Percentiles rank a stretch among this genome's conserved stretches.
phyloP scores from a whole-genome alignment of 2,888 invertebrate genomes.

The Tribolium freemani region DNA sequence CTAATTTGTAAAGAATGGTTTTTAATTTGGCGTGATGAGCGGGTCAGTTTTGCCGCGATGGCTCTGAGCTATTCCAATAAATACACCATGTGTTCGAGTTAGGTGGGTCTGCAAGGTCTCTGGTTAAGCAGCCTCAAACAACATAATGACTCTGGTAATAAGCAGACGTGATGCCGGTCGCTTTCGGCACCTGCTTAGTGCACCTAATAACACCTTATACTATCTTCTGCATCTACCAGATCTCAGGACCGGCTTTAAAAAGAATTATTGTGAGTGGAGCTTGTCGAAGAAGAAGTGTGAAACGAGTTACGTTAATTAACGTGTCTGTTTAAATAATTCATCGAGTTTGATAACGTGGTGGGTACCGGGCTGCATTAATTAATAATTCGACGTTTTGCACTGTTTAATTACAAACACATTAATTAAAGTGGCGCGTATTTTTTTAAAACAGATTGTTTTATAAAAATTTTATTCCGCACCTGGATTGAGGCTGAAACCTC shows the following conservation, averaged over 20 bases:
- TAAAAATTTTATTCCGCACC: constrained; percentile 22
- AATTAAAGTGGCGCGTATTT: not conserved
- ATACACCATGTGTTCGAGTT: constrained; percentile 31
- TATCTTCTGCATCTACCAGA: constrained; percentile 51
- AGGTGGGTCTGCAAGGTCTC: constrained; percentile 47
- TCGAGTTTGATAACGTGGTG: not conserved
- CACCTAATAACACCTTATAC: constrained; percentile 66
- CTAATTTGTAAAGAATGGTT: constrained; percentile 28
- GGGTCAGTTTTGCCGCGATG: constrained; percentile 29
- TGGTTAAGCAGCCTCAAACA: constrained; percentile 64
- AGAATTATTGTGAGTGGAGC: not conserved
- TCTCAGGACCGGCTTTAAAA: constrained; percentile 39
- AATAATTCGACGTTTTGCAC: not conserved
- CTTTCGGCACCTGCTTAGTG: constrained; percentile 69
- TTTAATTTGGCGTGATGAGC: constrained; percentile 36
- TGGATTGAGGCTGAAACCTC: constrained; percentile 9
- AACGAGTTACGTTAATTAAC: not conserved
- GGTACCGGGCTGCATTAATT: not conserved
- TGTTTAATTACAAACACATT: constrained; percentile 29
- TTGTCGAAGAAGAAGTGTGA: not conserved
- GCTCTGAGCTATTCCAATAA: constrained; percentile 39
- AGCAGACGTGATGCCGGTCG: constrained; percentile 63
- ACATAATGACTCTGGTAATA: constrained; percentile 66
- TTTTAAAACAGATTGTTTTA: not conserved
- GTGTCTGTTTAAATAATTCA: not conserved